phyloP scores from a whole-genome alignment of 2,113 vertebrate species.

The Lepus timidus region DNA sequence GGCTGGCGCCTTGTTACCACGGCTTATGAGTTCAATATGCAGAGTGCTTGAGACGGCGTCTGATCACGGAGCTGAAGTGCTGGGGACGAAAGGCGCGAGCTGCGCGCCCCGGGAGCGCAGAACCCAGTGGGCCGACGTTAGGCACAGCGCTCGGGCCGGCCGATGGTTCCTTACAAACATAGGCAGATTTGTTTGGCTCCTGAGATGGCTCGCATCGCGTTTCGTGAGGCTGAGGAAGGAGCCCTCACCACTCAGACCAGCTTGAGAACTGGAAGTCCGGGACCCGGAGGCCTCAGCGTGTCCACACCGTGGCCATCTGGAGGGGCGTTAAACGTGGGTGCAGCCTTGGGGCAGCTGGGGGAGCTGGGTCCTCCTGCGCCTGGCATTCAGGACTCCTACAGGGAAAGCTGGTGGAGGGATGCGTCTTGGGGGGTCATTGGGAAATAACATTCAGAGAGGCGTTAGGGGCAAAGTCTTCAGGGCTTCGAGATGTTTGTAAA shows the following conservation, averaged over 20 bases:
- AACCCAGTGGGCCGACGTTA: background rate
- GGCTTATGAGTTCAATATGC: too few species aligned
- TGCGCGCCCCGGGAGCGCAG: background rate
- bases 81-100: background rate
- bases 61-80: too few species aligned
- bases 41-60: too few species aligned
- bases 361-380: background rate
- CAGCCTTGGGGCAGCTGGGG: fast-evolving
- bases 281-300: background rate
- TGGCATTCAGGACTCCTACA: background rate
- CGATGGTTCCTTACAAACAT: background rate
- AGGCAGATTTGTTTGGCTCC: background rate
- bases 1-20: too few species aligned
- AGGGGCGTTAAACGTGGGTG: background rate
- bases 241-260: background rate
- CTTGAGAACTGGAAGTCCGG: background rate
- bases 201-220: background rate
- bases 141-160: background rate
- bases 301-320: fast-evolving
- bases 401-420: background rate
- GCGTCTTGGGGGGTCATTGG: background rate
- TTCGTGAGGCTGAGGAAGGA: background rate
- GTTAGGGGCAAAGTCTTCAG: background rate
- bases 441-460: background rate
- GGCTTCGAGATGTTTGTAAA: background rate